Base-by-base conservation (phyloP, 2,113 vertebrate genomes). In the Hipposideros armiger region DNA sequence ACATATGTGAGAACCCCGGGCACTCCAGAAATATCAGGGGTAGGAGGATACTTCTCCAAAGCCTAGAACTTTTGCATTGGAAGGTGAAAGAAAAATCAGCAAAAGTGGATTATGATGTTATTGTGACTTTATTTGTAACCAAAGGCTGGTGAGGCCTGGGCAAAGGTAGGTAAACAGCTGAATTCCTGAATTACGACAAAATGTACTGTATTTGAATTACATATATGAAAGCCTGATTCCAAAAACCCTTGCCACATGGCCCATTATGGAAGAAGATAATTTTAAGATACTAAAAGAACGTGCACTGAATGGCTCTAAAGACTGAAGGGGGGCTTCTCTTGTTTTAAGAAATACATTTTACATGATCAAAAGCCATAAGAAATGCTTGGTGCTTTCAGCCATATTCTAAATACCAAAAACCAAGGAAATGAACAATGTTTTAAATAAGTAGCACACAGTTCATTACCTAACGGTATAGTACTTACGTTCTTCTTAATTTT, bases 401-500 rank as follows among this genome's bases (percentile, higher is more conserved):
- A 36, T 32, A 62, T 40, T 84, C 42, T 50, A 82, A 91, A 54
- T 30, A 42, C 11, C 19, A 56, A 78, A 96, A 45, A 10, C 45
- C 45, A 36, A 80, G 77, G 13, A 45, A 74, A 87, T 2, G 16
- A 94, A n/a, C 17, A 58, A 69, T 50, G 54, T 64, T 42, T 42
- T 50, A 22, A 42, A 7, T 10, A 42, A 70, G 54, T 2, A 11
- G 30, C 17, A 66, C 81, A 22, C 2, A 15, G 62, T 17, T 32
- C 36, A 60, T 4, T 67, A 30, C 17, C 45, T 2, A 17, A 74
- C 9, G 94, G 94, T 52, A 10, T 1, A 0, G 3, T 42, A 98
- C 99, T 99, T 98, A 99, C 99, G 24, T 99, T 99, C 98, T 99
- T 99, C 97, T 99, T 99, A 47, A 99, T 99, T 98, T 99, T 99